A percentile compares a stretch with the other conserved stretches of the same genome.
Evolutionary conservation across 2,888 invertebrate genomes (phyloP).

Genomic region (Coenonympha arcania): DNA sequence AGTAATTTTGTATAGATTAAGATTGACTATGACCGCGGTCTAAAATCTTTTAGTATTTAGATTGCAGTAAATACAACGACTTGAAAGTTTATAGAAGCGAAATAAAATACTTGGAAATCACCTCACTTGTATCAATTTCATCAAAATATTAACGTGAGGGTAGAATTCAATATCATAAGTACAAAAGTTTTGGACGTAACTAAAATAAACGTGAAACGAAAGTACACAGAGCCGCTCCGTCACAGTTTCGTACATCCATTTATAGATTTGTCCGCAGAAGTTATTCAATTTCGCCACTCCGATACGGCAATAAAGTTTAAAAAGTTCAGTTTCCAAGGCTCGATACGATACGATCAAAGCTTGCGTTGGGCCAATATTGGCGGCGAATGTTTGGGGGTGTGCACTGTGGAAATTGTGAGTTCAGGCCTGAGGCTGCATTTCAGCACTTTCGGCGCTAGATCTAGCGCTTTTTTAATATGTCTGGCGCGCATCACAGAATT

Average conservation of each 20-base stretch:
- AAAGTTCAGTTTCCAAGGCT: constrained; percentile 20
- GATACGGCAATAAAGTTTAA: constrained; percentile 18
- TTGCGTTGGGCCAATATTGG: constrained; percentile 24
- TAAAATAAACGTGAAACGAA: constrained; percentile 16
- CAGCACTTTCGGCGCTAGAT: too few species aligned
- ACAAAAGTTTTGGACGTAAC: constrained; percentile 13
- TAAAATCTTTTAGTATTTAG: too few species aligned
- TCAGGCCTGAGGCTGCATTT: too few species aligned
- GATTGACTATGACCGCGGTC: too few species aligned
- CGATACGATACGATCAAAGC: constrained; percentile 3
- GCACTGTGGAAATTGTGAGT: too few species aligned
- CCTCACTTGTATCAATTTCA: neutral
- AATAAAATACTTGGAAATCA: too few species aligned
- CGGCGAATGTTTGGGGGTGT: constrained; percentile 15
- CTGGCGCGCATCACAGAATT: too few species aligned
- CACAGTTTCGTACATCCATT: constrained; percentile 18
- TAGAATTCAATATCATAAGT: constrained; percentile 9
- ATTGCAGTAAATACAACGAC: too few species aligned
- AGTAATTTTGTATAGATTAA: too few species aligned
- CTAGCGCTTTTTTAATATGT: too few species aligned
- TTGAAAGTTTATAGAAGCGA: too few species aligned
- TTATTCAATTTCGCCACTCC: constrained; percentile 23
- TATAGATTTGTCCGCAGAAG: constrained; percentile 20
- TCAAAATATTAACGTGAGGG: neutral
- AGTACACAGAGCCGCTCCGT: constrained; percentile 9